These are phyloP conservation scores for Amphimedon queenslandica DNA, from an alignment of 37 sponge, comb jelly and placozoan species.

Conservation along the genomic window DNA sequence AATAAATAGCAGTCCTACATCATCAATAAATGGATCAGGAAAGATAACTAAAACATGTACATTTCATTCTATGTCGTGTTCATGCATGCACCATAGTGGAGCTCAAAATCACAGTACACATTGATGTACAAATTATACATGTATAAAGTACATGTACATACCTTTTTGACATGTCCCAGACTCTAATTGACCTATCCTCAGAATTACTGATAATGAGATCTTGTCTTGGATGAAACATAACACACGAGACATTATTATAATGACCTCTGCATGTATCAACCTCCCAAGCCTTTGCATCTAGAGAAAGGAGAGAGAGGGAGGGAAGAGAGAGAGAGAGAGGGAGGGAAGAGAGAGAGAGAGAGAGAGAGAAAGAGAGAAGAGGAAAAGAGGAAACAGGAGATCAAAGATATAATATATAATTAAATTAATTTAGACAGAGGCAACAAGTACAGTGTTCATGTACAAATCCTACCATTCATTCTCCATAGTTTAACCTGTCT, in stretches of 20 bases:
- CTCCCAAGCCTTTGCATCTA: conserved; percentile 96
- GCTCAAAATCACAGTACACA: too few species aligned
- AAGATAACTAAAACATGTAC: neutral
- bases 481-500: conserved; percentile 98
- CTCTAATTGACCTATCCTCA: conserved; percentile 87
- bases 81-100: too few species aligned
- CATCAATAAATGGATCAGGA: neutral
- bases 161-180: conserved; percentile 88
- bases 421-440: neutral
- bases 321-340: too few species aligned
- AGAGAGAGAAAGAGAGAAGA: neutral
- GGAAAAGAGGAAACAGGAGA: neutral
- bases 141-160: too few species aligned
- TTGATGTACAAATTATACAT: too few species aligned
- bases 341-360: conserved; percentile 3
- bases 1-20: conserved; percentile 82
- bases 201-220: conserved; percentile 94
- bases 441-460: neutral
- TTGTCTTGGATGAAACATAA: conserved; percentile 90
- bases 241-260: conserved; percentile 96
- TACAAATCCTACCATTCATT: conserved; percentile 72
- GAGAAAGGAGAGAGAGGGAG: neutral
- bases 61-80: neutral
- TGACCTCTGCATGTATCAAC: conserved; percentile 99
- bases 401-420: neutral